A percentile compares a stretch with the other conserved stretches of the same genome.
These are phyloP conservation scores for Pogona vitticeps DNA, from an alignment of 2,113 vertebrate species.

Conservation along the genomic window DNA sequence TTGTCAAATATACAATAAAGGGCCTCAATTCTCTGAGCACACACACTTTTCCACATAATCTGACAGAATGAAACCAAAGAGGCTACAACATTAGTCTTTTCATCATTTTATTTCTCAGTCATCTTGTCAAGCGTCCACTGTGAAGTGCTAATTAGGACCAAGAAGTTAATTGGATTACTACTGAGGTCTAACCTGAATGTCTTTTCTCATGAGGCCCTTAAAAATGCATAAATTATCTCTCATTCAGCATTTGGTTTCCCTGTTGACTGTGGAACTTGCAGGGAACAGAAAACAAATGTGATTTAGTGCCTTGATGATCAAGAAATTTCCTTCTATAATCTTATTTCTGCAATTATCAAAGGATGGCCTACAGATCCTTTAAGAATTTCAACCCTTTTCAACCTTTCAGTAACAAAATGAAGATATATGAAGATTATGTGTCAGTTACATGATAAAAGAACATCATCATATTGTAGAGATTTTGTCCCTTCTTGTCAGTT, in stretches of 20 bases:
- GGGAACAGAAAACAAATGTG: slow-evolving; percentile 6
- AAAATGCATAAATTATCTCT: slow-evolving; percentile 30
- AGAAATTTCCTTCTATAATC: not conserved
- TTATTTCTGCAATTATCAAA: not conserved
- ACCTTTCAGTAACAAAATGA: slow-evolving; percentile 8
- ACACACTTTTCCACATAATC: slow-evolving; percentile 27
- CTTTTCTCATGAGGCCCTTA: slow-evolving; percentile 17
- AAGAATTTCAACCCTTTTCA: not conserved
- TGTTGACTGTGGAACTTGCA: not conserved
- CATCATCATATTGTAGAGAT: not conserved
- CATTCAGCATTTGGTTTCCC: slow-evolving; percentile 5
- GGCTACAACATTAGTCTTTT: not conserved
- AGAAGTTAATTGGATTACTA: slow-evolving; percentile 33
- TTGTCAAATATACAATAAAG: not conserved
- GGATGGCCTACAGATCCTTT: not conserved
- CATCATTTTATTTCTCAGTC: slow-evolving; percentile 39
- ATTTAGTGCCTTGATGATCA: not conserved
- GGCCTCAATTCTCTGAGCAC: slow-evolving; percentile 19
- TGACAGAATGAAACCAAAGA: slow-evolving; percentile 36
- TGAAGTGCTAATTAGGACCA: slow-evolving; percentile 47
- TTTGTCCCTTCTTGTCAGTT: not conserved
- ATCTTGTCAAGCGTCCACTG: slow-evolving; percentile 3
- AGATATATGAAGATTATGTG: not conserved
- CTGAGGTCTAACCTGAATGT: slow-evolving; percentile 8
- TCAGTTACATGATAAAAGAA: not conserved